These are phyloP conservation scores for Vanacampus margaritifer DNA, from an alignment of 2,113 vertebrate species.

Conservation along the genomic window DNA sequence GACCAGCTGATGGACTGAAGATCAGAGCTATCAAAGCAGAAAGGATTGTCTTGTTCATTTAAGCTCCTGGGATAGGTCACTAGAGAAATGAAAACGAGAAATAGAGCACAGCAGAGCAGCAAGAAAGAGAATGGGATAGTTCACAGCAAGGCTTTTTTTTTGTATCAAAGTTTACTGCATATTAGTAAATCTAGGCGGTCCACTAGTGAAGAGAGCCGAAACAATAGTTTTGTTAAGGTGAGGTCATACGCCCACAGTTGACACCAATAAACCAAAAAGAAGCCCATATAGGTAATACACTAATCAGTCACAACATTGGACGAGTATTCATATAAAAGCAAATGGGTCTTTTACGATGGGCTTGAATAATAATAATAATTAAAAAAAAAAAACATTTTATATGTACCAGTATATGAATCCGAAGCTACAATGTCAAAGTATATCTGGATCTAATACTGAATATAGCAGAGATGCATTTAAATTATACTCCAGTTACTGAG, in stretches of 20 bases:
- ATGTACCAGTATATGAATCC: no score
- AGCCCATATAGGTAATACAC: neutral
- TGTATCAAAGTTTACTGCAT: slow-evolving; percentile 6
- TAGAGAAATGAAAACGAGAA: slow-evolving; percentile 29
- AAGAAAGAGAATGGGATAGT: slow-evolving; percentile 27
- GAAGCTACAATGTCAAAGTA: no score
- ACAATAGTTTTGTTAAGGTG: slow-evolving; percentile 14
- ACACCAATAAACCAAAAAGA: neutral
- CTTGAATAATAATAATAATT: no score
- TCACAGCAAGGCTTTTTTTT: slow-evolving; percentile 10
- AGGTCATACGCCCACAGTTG: neutral
- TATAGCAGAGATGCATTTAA: no score
- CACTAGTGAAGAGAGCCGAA: slow-evolving; percentile 5
- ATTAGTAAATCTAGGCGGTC: slow-evolving; percentile 21
- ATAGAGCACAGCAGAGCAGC: slow-evolving; percentile 41
- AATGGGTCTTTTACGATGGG: no score
- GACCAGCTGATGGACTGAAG: slow-evolving; percentile 56
- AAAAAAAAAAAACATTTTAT: no score
- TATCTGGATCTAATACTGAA: no score
- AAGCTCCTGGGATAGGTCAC: slow-evolving; percentile 43
- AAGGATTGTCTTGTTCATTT: slow-evolving; percentile 36
- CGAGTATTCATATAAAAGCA: no score
- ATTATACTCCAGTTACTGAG: no score
- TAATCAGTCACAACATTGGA: neutral
- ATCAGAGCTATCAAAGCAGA: slow-evolving; percentile 59